phyloP scores from a whole-genome alignment of 1,140 invertebrate genomes.

The Aphis gossypii region DNA sequence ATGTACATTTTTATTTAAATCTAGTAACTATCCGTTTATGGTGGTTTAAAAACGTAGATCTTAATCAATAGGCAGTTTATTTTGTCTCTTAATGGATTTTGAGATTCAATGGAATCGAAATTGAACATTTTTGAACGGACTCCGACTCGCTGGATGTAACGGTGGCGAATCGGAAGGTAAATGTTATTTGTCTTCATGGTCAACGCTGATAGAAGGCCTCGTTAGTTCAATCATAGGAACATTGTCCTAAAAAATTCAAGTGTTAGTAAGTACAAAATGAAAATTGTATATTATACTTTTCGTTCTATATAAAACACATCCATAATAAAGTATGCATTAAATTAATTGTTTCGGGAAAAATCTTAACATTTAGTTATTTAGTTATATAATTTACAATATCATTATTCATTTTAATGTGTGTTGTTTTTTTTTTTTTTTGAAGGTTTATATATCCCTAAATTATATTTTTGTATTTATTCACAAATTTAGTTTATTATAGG shows the following conservation, averaged over 20 bases:
- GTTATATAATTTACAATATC: too few relatives aligned
- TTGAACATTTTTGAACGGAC: constrained; percentile 52
- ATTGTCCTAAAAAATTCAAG: constrained; percentile 19
- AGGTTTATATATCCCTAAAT: not conserved
- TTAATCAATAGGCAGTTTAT: constrained; percentile 40
- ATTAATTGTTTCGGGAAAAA: not conserved
- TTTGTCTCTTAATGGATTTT: constrained; percentile 8
- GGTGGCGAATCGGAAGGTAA: constrained; percentile 50
- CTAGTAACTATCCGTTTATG: constrained; percentile 7
- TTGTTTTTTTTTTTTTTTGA: not conserved
- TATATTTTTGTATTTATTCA: not conserved
- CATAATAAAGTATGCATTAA: not conserved
- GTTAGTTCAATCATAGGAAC: constrained; percentile 55
- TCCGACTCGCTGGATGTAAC: constrained; percentile 53
- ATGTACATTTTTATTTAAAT: constrained; percentile 46
- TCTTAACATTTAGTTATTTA: not conserved
- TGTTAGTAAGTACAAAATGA: not conserved
- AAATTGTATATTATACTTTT: not conserved
- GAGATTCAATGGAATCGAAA: constrained; percentile 50
- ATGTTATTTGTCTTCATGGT: constrained; percentile 55
- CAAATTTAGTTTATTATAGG: not conserved
- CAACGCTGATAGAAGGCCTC: constrained; percentile 44
- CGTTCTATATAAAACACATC: not conserved
- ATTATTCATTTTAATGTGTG: too few relatives aligned
- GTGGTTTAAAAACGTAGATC: constrained; percentile 28